A percentile compares a stretch with the other conserved stretches of the same genome.
These are phyloP conservation scores for Neodiprion pinetum DNA, from an alignment of 1,140 invertebrate genomes.

Conservation along the genomic window DNA sequence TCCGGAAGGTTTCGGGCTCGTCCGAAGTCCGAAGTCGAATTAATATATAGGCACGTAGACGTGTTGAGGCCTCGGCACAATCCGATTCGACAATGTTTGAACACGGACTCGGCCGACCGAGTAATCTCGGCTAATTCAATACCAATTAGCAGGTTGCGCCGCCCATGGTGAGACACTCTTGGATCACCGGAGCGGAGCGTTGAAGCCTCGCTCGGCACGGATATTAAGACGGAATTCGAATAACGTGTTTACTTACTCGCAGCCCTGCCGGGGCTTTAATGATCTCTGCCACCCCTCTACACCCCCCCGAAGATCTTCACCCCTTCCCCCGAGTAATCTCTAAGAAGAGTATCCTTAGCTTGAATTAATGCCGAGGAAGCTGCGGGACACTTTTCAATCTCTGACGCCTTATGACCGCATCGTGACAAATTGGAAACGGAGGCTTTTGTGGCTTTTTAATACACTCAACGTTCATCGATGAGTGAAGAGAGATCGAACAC, in stretches of 20 bases:
- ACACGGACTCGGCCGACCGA: constrained; percentile 7
- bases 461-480: too few relatives aligned
- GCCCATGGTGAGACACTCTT: constrained; percentile 7
- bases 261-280: constrained; percentile 29
- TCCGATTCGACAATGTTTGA: background rate
- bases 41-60: constrained; percentile 14
- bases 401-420: background rate
- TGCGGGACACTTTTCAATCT: background rate
- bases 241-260: constrained; percentile 41
- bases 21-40: background rate
- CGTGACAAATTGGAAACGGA: too few relatives aligned
- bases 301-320: background rate
- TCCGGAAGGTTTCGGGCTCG: too few relatives aligned
- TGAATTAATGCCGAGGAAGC: background rate
- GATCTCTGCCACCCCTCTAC: constrained; percentile 25
- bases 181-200: constrained; percentile 6
- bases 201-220: constrained; percentile 30
- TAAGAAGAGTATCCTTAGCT: background rate
- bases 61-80: background rate
- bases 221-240: constrained; percentile 45
- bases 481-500: too few relatives aligned
- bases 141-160: constrained; percentile 23
- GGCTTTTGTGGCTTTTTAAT: too few relatives aligned
- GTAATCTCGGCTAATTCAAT: constrained; percentile 33
- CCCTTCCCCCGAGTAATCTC: background rate